phyloP scores from a whole-genome alignment of 2,888 invertebrate species.

The Drosophila melanocephala region DNA sequence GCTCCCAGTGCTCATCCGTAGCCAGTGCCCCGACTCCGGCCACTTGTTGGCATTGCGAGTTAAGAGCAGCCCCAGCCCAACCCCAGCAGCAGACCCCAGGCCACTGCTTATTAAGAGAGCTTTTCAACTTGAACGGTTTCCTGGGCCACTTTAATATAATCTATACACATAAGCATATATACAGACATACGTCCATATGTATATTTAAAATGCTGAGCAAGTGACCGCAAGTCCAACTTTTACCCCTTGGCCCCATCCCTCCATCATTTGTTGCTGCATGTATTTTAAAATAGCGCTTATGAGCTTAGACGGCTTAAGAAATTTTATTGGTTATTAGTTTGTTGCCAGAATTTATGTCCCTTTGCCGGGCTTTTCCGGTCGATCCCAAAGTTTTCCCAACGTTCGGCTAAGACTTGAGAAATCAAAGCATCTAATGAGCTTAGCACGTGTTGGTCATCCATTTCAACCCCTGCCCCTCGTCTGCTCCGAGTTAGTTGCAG shows the following conservation, averaged over 20 bases:
- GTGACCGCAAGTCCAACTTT: constrained; percentile 35
- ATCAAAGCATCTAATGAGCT: constrained; percentile 76
- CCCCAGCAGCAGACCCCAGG: constrained; percentile 44
- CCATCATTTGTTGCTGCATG: constrained; percentile 43
- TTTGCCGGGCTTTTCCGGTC: constrained; percentile 17
- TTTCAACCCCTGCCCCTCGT: constrained; percentile 23
- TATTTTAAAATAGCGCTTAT: constrained; percentile 78
- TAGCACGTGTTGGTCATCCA: constrained; percentile 76
- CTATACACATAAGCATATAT: constrained; percentile 18
- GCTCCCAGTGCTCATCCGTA: not conserved
- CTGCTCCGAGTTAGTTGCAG: not conserved
- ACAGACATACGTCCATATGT: not conserved
- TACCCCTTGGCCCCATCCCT: constrained; percentile 37
- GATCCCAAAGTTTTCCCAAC: constrained; percentile 26
- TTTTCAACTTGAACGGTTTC: constrained; percentile 79
- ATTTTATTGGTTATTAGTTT: constrained; percentile 80
- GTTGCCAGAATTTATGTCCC: constrained; percentile 51
- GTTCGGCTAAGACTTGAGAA: constrained; percentile 36
- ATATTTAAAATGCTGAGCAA: constrained; percentile 23
- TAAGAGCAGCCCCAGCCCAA: constrained; percentile 2
- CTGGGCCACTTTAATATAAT: constrained; percentile 55
- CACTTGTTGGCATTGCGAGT: constrained; percentile 68
- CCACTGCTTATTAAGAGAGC: constrained; percentile 78
- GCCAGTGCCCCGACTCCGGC: constrained; percentile 31
- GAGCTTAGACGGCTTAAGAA: constrained; percentile 74